phyloP scores from a whole-genome alignment of 2,888 invertebrate genomes.

The Amblyjoppa proteus region DNA sequence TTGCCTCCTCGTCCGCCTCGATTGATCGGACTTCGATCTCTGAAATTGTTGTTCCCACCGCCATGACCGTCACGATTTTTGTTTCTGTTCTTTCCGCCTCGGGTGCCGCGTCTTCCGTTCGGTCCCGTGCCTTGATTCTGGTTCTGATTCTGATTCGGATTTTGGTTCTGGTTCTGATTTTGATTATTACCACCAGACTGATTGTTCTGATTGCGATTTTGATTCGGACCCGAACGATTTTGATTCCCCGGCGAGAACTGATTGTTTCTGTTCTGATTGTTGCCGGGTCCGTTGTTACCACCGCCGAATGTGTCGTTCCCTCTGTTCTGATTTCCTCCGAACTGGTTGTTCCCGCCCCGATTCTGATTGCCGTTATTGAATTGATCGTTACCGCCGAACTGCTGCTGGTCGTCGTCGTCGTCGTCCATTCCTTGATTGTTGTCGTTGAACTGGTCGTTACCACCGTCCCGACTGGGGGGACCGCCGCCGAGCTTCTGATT shows the following conservation, averaged over 20 bases:
- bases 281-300: conserved; percentile 37
- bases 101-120: conserved; percentile 71
- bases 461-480: conserved; percentile 51
- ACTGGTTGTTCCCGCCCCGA: conserved; percentile 58
- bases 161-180: conserved; percentile 67
- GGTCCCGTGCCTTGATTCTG: conserved; percentile 62
- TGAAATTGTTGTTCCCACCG: conserved; percentile 76
- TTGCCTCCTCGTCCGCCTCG: conserved; percentile 73
- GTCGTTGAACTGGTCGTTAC: conserved; percentile 66
- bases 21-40: conserved; percentile 82
- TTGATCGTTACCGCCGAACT: conserved; percentile 70
- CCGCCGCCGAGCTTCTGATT: conserved; percentile 53
- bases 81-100: conserved; percentile 80
- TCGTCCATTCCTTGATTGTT: conserved; percentile 68
- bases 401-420: conserved; percentile 54
- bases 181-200: conserved; percentile 70
- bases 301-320: conserved; percentile 24
- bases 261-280: conserved; percentile 69
- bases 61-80: conserved; percentile 75
- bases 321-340: conserved; percentile 41
- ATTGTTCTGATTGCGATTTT: conserved; percentile 76
- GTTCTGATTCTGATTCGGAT: conserved; percentile 53
- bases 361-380: conserved; percentile 69
- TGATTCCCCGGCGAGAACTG: conserved; percentile 71
- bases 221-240: conserved; percentile 68